Conservation (phyloP, 1,140 invertebrate genomes). For the Anastatus disparis region DNA sequence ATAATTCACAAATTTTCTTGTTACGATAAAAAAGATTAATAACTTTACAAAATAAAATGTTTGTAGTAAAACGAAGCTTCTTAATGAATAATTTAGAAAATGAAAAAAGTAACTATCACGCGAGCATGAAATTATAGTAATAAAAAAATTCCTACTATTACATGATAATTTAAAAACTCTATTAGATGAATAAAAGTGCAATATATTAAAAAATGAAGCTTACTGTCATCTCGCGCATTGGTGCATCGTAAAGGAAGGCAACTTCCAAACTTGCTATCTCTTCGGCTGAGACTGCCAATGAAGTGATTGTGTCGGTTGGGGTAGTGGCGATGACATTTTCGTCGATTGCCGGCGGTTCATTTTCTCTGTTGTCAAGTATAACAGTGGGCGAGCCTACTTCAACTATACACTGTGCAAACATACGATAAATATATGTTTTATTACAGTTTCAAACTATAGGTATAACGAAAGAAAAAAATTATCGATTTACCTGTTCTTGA, state of each 20-base stretch:
- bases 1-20: too few relatives aligned
- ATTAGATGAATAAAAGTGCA: too few relatives aligned
- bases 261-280: constrained; percentile 85
- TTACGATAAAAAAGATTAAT: too few relatives aligned
- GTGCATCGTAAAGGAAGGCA: constrained; percentile 88
- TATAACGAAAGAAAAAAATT: background rate
- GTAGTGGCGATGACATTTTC: constrained; percentile 53
- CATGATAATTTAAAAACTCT: too few relatives aligned
- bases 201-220: too few relatives aligned
- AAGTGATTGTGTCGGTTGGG: constrained; percentile 57
- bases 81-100: too few relatives aligned
- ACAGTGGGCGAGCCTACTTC: constrained; percentile 60
- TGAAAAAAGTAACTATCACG: too few relatives aligned
- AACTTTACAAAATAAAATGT: too few relatives aligned
- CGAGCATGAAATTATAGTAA: too few relatives aligned
- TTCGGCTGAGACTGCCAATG: constrained; percentile 53
- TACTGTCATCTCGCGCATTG: constrained; percentile 88
- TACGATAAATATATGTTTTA: background rate
- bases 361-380: constrained; percentile 57
- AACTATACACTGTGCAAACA: constrained; percentile 57
- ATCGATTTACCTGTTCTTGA: constrained; percentile 57
- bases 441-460: background rate
- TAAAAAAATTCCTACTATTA: too few relatives aligned
- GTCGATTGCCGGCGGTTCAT: constrained; percentile 56
- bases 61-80: too few relatives aligned